Evolutionary conservation across 2,888 invertebrate genomes (phyloP).

Genomic region (Leptodirus hochenwartii): DNA sequence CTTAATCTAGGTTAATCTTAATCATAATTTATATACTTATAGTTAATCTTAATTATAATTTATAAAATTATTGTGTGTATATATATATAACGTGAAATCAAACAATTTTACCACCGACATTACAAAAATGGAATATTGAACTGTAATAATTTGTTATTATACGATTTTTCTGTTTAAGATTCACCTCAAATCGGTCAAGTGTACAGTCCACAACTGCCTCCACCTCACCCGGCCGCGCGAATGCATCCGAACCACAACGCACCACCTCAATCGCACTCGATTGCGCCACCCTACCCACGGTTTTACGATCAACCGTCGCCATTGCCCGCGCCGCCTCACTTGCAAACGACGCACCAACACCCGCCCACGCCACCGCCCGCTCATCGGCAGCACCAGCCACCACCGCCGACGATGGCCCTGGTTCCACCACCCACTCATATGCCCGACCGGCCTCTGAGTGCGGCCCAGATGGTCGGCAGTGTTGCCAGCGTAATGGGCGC

Average conservation of each 20-base stretch:
- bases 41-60: too few relatives aligned
- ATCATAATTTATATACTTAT: too few relatives aligned
- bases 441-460: conserved; percentile 17
- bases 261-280: too few relatives aligned
- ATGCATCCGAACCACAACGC: too few relatives aligned
- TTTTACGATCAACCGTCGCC: too few relatives aligned
- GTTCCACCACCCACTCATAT: conserved; percentile 24
- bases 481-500: conserved; percentile 15
- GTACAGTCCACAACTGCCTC: conserved; percentile 36
- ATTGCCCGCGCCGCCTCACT: conserved; percentile 14
- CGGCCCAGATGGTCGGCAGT: conserved; percentile 12
- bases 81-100: background rate
- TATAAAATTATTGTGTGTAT: background rate
- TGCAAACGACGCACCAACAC: conserved; percentile 32
- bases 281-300: too few relatives aligned
- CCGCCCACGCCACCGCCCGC: conserved; percentile 44
- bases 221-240: conserved; percentile 44
- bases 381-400: conserved; percentile 28
- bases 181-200: conserved; percentile 53
- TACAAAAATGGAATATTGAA: too few relatives aligned
- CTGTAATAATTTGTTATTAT: too few relatives aligned
- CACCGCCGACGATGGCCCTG: conserved; percentile 22
- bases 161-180: conserved; percentile 26
- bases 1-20: too few relatives aligned
- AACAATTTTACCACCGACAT: background rate